phyloP scores from a whole-genome alignment of 2,113 vertebrate genomes.

The Seriola quinqueradiata region DNA sequence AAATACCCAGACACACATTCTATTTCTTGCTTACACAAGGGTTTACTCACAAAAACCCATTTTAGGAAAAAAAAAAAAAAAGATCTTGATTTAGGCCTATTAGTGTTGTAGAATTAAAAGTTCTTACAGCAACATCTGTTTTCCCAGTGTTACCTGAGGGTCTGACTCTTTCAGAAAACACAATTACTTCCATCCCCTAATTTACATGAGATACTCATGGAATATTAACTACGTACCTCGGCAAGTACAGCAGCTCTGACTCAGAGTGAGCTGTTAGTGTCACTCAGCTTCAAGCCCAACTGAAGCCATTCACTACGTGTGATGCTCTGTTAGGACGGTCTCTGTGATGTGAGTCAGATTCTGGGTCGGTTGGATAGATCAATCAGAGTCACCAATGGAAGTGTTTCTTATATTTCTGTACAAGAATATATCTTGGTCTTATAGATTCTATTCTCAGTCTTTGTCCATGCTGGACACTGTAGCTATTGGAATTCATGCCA shows the following conservation, averaged over 20 bases:
- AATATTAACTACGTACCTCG: slow-evolving; percentile 43
- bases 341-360: background rate
- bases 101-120: slow-evolving; percentile 28
- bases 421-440: too few species aligned
- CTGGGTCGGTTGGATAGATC: background rate
- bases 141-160: slow-evolving; percentile 47
- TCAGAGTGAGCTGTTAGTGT: slow-evolving; percentile 11
- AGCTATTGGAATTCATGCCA: too few species aligned
- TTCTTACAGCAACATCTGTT: slow-evolving; percentile 52
- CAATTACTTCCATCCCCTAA: slow-evolving; percentile 53
- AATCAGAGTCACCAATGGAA: too few species aligned
- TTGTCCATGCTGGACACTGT: too few species aligned
- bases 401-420: background rate
- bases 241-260: slow-evolving; percentile 26
- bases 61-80: slow-evolving; percentile 1
- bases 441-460: too few species aligned
- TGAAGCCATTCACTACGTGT: background rate
- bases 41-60: slow-evolving; percentile 27
- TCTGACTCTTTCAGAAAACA: slow-evolving; percentile 52
- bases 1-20: slow-evolving; percentile 21
- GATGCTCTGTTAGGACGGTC: background rate
- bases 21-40: slow-evolving; percentile 42
- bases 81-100: slow-evolving; percentile 12
- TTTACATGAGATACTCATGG: slow-evolving; percentile 41
- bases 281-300: slow-evolving; percentile 5